These are phyloP conservation scores for Protosalanx chinensis DNA, from an alignment of 2,797 vertebrate species.

Conservation along the genomic window DNA sequence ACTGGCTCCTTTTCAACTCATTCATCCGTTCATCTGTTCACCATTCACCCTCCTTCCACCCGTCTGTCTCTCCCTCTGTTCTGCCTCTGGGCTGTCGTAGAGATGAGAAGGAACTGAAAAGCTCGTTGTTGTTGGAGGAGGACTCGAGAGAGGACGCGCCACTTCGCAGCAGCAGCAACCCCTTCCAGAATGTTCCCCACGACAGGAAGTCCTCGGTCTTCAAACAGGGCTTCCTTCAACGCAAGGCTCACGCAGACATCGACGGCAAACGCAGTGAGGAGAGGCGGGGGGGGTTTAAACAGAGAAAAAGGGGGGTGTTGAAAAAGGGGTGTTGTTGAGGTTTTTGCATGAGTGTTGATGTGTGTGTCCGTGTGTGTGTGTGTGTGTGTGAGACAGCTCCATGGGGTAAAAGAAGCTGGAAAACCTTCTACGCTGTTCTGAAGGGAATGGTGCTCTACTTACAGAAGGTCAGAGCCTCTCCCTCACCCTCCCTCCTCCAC, in stretches of 20 bases:
- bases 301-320: too few species aligned
- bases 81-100: constrained; percentile 52
- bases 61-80: too few species aligned
- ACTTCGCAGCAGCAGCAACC: constrained; percentile 76
- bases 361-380: constrained; percentile 1
- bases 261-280: constrained; percentile 92
- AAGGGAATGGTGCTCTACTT: constrained; percentile 88
- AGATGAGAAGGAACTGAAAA: constrained; percentile 73
- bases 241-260: constrained; percentile 85
- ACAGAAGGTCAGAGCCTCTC: constrained; percentile 77
- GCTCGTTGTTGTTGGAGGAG: constrained; percentile 52
- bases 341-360: background rate
- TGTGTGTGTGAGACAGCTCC: constrained; percentile 70
- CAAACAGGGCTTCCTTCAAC: constrained; percentile 82
- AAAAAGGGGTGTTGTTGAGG: too few species aligned
- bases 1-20: background rate
- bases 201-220: constrained; percentile 75
- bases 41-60: background rate
- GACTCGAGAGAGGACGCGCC: constrained; percentile 35
- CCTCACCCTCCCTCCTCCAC: background rate
- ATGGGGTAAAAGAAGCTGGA: constrained; percentile 92
- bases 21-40: background rate
- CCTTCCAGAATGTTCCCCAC: constrained; percentile 77
- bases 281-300: background rate
- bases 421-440: constrained; percentile 82